Conservation (phyloP, 35 echinoderm and acorn worm genomes). For the Anneissia japonica region DNA sequence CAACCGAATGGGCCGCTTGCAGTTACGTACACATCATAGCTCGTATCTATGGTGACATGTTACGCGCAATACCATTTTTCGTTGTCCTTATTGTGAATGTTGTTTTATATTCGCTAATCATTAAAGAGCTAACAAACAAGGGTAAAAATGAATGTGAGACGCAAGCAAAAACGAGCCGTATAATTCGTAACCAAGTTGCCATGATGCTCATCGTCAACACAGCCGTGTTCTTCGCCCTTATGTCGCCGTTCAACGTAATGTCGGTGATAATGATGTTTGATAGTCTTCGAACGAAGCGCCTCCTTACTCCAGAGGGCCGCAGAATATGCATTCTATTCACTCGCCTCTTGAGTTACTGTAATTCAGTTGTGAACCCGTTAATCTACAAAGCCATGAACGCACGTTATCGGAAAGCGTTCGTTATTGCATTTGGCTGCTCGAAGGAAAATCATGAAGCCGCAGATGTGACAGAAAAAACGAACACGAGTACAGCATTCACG, state of each 20-base stretch:
- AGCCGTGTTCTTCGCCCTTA: not conserved
- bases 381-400: not conserved
- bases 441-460: not conserved
- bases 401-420: not conserved
- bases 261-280: not conserved
- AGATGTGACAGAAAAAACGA: not conserved
- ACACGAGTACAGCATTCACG: not conserved
- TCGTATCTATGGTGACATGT: not conserved
- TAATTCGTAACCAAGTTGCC: conserved; percentile 5
- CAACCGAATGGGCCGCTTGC: not conserved
- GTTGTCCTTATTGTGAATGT: not conserved
- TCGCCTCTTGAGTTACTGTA: not conserved
- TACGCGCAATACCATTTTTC: not conserved
- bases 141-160: not conserved
- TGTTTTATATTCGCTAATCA: not conserved
- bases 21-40: not conserved
- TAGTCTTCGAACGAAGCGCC: not conserved
- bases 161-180: not conserved
- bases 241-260: not conserved
- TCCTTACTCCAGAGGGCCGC: not conserved
- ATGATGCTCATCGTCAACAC: not conserved
- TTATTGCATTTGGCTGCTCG: not conserved
- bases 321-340: not conserved
- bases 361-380: not conserved
- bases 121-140: not conserved